Evolutionary conservation across 2,888 invertebrate genomes (phyloP).

Genomic region (Podotricha telesiphe): DNA sequence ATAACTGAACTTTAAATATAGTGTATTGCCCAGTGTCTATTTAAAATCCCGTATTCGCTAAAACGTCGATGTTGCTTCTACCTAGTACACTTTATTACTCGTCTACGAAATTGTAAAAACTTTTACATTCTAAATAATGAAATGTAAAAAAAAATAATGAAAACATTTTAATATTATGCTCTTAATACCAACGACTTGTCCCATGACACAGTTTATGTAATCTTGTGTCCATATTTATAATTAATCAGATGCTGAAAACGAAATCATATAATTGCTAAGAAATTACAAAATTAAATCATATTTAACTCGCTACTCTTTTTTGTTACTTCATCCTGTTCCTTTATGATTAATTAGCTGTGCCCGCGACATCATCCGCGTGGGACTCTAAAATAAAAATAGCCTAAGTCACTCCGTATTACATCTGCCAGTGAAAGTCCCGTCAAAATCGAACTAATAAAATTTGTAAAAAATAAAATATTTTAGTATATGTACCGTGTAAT

Average conservation of each 20-base stretch:
- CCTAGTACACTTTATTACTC: constrained; percentile 54
- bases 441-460: too few relatives aligned
- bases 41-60: constrained; percentile 50
- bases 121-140: constrained; percentile 72
- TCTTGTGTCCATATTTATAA: constrained; percentile 74
- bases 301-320: constrained; percentile 73
- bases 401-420: too few relatives aligned
- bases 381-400: too few relatives aligned
- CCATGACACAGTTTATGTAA: constrained; percentile 69
- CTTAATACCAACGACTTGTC: constrained; percentile 74
- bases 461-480: too few relatives aligned
- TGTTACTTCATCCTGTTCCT: constrained; percentile 44
- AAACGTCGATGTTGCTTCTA: constrained; percentile 52
- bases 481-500: too few relatives aligned
- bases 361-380: too few relatives aligned
- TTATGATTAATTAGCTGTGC: too few relatives aligned
- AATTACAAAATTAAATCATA: constrained; percentile 83
- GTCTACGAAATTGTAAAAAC: constrained; percentile 61
- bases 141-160: too few relatives aligned
- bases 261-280: constrained; percentile 82
- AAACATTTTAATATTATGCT: constrained; percentile 72
- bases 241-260: constrained; percentile 80
- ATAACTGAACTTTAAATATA: constrained; percentile 57
- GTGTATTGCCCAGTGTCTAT: constrained; percentile 57
- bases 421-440: too few relatives aligned